A percentile compares a stretch with the other conserved stretches of the same genome.
phyloP scores from a whole-genome alignment of 2,888 invertebrate genomes.

The Philereme transversata region DNA sequence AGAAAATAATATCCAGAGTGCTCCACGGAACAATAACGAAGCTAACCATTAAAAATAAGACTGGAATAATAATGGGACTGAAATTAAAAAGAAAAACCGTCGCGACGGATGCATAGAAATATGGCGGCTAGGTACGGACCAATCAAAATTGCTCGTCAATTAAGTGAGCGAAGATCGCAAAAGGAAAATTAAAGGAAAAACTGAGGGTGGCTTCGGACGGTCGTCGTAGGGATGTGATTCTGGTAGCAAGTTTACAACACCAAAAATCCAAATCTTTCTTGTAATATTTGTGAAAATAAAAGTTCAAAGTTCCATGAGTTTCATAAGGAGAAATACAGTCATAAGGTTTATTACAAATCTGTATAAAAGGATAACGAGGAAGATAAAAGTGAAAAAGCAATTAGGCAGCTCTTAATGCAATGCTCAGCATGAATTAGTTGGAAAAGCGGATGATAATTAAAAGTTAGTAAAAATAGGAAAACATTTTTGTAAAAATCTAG shows the following conservation, averaged over 20 bases:
- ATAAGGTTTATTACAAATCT: too few relatives aligned
- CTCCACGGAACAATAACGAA: conserved; percentile 75
- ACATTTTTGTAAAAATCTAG: conserved; percentile 4
- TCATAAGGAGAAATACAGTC: too few relatives aligned
- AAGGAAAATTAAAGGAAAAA: conserved; percentile 83
- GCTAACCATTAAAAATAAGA: conserved; percentile 81
- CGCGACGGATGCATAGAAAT: conserved; percentile 79
- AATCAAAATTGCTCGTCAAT: conserved; percentile 84
- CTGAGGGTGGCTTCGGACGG: conserved; percentile 70
- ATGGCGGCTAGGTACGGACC: conserved; percentile 70
- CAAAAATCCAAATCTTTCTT: too few relatives aligned
- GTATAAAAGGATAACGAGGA: too few relatives aligned
- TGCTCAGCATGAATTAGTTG: too few relatives aligned
- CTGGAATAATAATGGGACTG: conserved; percentile 76
- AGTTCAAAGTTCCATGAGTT: too few relatives aligned
- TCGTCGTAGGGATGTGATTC: conserved; percentile 37
- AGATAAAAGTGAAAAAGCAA: too few relatives aligned
- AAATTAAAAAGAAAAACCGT: conserved; percentile 64
- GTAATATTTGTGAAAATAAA: too few relatives aligned
- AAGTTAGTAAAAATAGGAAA: background rate
- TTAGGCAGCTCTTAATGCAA: too few relatives aligned
- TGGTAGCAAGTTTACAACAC: background rate
- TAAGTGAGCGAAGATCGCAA: conserved; percentile 81
- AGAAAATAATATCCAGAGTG: conserved; percentile 73
- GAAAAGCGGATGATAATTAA: too few relatives aligned